These are phyloP conservation scores for Mesoligia furuncula DNA, from an alignment of 2,888 invertebrate species.

Conservation along the genomic window DNA sequence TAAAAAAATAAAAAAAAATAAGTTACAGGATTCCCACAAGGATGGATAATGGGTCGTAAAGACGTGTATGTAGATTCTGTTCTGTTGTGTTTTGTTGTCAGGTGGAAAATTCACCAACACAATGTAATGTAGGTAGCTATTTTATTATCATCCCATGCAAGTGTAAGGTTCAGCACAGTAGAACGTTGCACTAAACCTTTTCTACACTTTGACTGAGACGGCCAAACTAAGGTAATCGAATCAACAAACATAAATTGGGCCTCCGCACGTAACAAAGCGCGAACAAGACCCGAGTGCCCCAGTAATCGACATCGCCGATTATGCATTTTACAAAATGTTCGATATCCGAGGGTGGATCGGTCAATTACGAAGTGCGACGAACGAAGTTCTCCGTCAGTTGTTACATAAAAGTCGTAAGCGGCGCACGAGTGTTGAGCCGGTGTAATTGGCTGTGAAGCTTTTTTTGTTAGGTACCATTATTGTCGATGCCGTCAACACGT, in stretches of 20 bases:
- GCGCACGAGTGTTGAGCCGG: conserved; percentile 33
- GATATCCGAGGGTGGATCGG: conserved; percentile 68
- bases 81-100: background rate
- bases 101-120: conserved; percentile 1
- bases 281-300: conserved; percentile 31
- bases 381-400: conserved; percentile 57
- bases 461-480: conserved; percentile 54
- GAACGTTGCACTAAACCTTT: background rate
- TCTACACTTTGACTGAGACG: background rate
- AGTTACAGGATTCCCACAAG: conserved; percentile 1
- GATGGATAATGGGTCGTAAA: conserved; percentile 10
- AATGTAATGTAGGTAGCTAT: background rate
- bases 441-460: conserved; percentile 56
- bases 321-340: conserved; percentile 69
- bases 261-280: conserved; percentile 21
- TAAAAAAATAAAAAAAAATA: background rate
- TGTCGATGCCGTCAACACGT: conserved; percentile 29
- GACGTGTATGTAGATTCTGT: background rate
- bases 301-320: conserved; percentile 56
- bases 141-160: background rate
- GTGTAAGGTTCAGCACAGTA: background rate
- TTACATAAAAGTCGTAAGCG: conserved; percentile 62
- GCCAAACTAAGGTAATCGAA: conserved; percentile 1
- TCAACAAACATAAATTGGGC: conserved; percentile 39
- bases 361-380: conserved; percentile 56